These are phyloP conservation scores for Leptopilina clavipes DNA, from an alignment of 1,140 invertebrate species.

Conservation along the genomic window DNA sequence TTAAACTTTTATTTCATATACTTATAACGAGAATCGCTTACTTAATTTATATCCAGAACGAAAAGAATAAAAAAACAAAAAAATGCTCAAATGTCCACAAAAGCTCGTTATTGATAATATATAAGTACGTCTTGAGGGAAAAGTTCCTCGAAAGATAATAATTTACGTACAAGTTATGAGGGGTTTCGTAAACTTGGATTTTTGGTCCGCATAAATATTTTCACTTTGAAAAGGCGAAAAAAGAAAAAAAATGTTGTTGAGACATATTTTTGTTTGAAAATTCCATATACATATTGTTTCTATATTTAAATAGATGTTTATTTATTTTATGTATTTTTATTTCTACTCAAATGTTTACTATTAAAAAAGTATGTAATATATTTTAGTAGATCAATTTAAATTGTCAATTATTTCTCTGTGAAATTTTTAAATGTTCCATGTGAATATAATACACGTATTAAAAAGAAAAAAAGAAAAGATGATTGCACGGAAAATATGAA, in stretches of 20 bases:
- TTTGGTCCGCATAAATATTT: background rate
- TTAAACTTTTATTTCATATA: conserved; percentile 9
- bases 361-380: too few species aligned
- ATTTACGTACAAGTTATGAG: background rate
- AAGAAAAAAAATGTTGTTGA: background rate
- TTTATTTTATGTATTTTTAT: too few species aligned
- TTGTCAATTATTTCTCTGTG: too few species aligned
- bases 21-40: background rate
- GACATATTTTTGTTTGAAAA: too few species aligned
- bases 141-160: background rate
- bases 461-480: background rate
- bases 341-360: too few species aligned
- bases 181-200: conserved; percentile 1
- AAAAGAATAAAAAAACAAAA: background rate
- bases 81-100: background rate
- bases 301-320: too few species aligned
- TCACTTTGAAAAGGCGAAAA: background rate
- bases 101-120: conserved; percentile 21
- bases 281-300: too few species aligned
- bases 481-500: background rate
- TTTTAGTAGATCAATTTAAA: too few species aligned
- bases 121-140: background rate
- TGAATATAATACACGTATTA: too few species aligned
- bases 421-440: too few species aligned
- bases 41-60: conserved; percentile 18